Base-by-base conservation (phyloP, 2,113 vertebrate genomes). In the Tenebrosternarchus preto region DNA sequence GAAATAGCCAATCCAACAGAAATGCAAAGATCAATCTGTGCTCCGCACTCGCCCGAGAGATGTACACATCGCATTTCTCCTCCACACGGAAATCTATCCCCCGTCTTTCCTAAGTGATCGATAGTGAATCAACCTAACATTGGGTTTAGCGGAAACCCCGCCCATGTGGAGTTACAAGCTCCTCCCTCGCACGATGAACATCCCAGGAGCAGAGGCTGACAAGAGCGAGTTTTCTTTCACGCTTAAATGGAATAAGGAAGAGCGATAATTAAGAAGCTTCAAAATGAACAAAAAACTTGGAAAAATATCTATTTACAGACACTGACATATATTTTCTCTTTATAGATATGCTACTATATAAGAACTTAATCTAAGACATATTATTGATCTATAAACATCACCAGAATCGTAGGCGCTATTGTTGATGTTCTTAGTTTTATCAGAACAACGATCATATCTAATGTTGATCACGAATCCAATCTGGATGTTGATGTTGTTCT, bases 71-170 rank as follows among this genome's bases (percentile, higher is more conserved):
- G 74, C 79, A 80, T 79, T 83, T 81, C 78, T 83, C 81, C 80
- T 73, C 73, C 77, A 76, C 83, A 81, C 79, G 70, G 74, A 85
- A 84, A 78, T 84, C 77, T 76, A 80, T 72, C 81, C 82, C 80
- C 59, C 17, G 78, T 76, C 77, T 76, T 82, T 76, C 75, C 82
- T 78, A 29, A 78, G 78, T 83, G 77, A 87, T 87, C 88, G 81
- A 85, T 86, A 76, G 85, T 72, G 77, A 85, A 86, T 80, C 82
- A 83, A 85, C 86, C 86, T 81, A 84, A 86, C 84, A 67, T 76
- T 43, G 29, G 80, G 82, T 76, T 74, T 83, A 86, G 80, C 70
- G 82, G 80, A 87, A 85, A 80, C 76, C 77, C 80, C 84, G 84
- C 83, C 83, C 83, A 61, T 67, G 19, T 36, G 5, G n/a, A 33